Base-by-base conservation (phyloP, 1,140 invertebrate genomes). In the Drosophila willistoni region DNA sequence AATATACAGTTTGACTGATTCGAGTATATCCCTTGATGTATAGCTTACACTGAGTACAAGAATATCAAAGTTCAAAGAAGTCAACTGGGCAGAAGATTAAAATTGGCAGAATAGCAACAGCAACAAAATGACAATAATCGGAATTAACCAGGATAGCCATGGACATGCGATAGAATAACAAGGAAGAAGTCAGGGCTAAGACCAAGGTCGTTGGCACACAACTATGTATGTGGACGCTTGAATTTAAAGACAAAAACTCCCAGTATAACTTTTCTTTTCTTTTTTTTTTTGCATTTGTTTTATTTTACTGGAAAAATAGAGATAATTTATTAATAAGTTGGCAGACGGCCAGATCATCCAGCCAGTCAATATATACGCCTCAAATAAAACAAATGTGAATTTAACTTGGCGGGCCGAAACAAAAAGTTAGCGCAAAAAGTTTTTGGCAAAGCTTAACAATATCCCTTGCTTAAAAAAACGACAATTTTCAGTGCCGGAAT, bases 301-400 rank as follows among this genome's bases (percentile, higher is more conserved):
- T 51, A 17, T 51, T 51, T 51, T 51, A 51, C 9, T 22, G 44
- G 19, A 51, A 51, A 51, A 51, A 22, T 22, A 51, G 19, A 22
- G 10, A 51, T 86, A 83, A 86, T 83, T 87, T 62, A 87, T 79
- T 87, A 86, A 87, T 83, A 82, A 71, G 64, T 77, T 72, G 57
- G 73, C 73, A 68, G 5, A 57, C 55, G 68, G 57, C 73, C 73
- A 75, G 61, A 39, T 68, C 9, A 39, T 68, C 7, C 17, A n/a
- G 47, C 14, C 42, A n/a, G 17, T 55, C 10, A 17, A 44, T 25
- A 57, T 51, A 51, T 51, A 51, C 17, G 9, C 44, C 7, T 19
- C 14, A 47, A 44, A 47, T 7, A 44, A 19, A 54, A 67, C 33
- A 65, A 67, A 69, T 73, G 17, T 51, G 44, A 51, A 51, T 51